Evolutionary conservation across 2,797 vertebrate genomes (phyloP).

Genomic region (Gila robusta): DNA sequence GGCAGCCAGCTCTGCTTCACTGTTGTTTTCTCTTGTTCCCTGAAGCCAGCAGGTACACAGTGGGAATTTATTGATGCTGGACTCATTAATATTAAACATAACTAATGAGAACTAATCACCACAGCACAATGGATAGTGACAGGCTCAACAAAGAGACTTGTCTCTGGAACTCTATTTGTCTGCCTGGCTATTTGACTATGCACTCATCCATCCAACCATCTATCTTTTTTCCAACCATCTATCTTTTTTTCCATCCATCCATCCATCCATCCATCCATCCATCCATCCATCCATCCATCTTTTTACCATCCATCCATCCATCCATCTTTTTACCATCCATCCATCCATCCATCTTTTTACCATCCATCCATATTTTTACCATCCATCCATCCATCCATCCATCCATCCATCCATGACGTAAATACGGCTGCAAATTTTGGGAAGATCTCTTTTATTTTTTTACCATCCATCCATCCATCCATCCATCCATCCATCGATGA

Average conservation of each 20-base stretch:
- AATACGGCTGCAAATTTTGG: too few species aligned
- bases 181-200: not conserved
- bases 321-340: not conserved
- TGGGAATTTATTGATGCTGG: conserved; percentile 76
- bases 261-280: not conserved
- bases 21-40: conserved; percentile 50
- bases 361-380: not conserved
- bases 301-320: too few species aligned
- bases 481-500: not conserved
- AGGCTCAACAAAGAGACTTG: conserved; percentile 56
- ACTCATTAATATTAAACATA: conserved; percentile 80
- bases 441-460: too few species aligned
- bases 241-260: not conserved
- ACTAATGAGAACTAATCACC: conserved; percentile 83
- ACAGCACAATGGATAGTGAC: conserved; percentile 75
- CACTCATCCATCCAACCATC: not conserved
- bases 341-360: not conserved
- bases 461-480: too few species aligned
- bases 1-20: conserved; percentile 49
- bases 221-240: not conserved
- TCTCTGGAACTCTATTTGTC: conserved; percentile 4
- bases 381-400: too few species aligned
- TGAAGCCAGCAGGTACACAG: conserved; percentile 69
- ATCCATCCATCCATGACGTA: not conserved
- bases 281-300: not conserved